Base-by-base conservation (phyloP, 2,797 vertebrate species). In the Rhinatrema bivittatum region DNA sequence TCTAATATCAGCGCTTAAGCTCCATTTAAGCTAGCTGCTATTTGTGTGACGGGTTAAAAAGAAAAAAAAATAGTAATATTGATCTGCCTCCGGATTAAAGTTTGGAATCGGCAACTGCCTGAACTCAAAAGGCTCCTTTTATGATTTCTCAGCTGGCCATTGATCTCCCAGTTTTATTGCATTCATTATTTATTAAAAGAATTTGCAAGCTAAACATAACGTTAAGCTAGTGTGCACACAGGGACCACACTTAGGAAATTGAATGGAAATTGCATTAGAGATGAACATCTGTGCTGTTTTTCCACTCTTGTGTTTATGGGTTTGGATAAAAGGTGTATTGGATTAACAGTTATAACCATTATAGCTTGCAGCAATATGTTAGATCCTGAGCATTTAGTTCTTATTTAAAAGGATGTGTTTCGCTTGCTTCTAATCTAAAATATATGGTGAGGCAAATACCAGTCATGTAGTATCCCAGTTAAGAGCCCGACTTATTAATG, bases 231-330 rank as follows among this genome's bases (percentile, higher is more conserved):
- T 86, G 86, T 86, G 85, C 85, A 86, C 87, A 82, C 81, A 76
- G 85, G 81, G 84, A 86, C 81, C 66, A 84, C 90, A 91, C 88
- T 91, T 91, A 91, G 87, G 87, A 88, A 87, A 90, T 92, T 91
- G 90, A 82, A 90, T 88, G 86, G 87, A 90, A 92, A 92, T 93
- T 87, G 71, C 88, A 94, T 94, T 91, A 91, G 84, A 81, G 82
- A 87, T 82, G 84, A 89, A 91, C 90, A 91, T 90, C 85, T 87
- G 86, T 87, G 87, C 87, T 81, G 74, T 84, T 86, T 84, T 84
- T 84, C 83, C 81, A 81, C 81, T 81, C 54, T 17, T 73, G 64
- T 81, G 67, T 77, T 78, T 81, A 82, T 82, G 78, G 74, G 74
- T 77, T 76, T 76, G 70, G 82, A 65, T 76, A 76, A 79, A 81